Percentiles rank a stretch among this genome's conserved stretches.
Conservation (phyloP, 2,797 vertebrate species). For the Rhincodon typus region DNA sequence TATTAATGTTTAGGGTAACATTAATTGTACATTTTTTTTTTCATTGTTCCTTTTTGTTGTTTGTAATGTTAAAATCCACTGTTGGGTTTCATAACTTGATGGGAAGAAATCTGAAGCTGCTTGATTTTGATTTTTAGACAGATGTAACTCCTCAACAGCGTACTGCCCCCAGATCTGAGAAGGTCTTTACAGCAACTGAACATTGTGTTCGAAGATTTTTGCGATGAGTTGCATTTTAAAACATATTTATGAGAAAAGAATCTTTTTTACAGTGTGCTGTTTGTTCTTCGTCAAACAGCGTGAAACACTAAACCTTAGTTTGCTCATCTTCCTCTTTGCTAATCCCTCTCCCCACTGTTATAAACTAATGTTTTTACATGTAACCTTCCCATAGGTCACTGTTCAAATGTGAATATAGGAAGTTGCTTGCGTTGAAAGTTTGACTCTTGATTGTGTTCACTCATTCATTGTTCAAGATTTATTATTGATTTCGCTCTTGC, state of each 20-base stretch:
- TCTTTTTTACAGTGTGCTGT: background rate
- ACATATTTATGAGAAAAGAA: background rate
- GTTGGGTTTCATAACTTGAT: background rate
- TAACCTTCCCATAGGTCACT: background rate
- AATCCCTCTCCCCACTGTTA: background rate
- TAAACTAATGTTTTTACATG: background rate
- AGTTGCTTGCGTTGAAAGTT: background rate
- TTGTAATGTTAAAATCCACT: background rate
- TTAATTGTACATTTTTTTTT: background rate
- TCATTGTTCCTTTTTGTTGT: background rate
- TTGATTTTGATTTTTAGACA: background rate
- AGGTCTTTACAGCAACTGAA: background rate
- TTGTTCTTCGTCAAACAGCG: background rate
- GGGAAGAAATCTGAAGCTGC: background rate
- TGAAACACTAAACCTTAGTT: background rate
- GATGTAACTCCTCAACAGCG: background rate
- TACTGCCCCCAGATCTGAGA: background rate
- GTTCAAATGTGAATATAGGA: background rate
- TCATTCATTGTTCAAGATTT: background rate
- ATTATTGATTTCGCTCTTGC: background rate
- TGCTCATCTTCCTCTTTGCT: background rate
- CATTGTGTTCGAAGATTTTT: background rate
- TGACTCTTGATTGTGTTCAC: background rate
- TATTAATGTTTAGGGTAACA: conserved; percentile 31
- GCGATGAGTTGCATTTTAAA: background rate